Percentiles rank a stretch among this genome's conserved stretches.
These are phyloP conservation scores for Protobothrops mucrosquamatus DNA, from an alignment of 2,113 vertebrate genomes.

Conservation along the genomic window DNA sequence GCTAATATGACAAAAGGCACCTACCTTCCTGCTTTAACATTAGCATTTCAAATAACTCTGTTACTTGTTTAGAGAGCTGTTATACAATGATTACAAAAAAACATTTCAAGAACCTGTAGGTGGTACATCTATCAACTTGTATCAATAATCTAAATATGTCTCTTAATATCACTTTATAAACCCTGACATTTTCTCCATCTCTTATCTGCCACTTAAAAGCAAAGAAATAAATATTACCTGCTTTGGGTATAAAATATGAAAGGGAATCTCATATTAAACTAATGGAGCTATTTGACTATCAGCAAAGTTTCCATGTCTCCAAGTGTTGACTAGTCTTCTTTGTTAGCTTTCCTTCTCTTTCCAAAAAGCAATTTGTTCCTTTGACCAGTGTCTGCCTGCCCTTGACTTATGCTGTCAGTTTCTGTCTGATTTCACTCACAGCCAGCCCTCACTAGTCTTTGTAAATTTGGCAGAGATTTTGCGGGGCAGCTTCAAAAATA, in stretches of 20 bases:
- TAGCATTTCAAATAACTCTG: neutral
- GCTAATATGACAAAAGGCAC: neutral
- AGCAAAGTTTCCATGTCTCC: constrained; percentile 35
- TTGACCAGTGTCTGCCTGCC: constrained; percentile 38
- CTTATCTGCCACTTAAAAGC: constrained; percentile 47
- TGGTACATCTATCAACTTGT: constrained; percentile 32
- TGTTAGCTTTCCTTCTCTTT: neutral
- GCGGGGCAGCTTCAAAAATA: constrained; percentile 26
- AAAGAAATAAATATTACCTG: constrained; percentile 33
- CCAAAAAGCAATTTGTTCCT: constrained; percentile 26
- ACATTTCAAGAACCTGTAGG: constrained; percentile 13
- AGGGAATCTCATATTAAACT: constrained; percentile 37
- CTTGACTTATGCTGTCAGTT: constrained; percentile 54
- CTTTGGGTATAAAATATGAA: constrained; percentile 39
- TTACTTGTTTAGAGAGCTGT: constrained; percentile 9
- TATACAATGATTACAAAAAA: constrained; percentile 46
- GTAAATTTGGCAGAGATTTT: constrained; percentile 14
- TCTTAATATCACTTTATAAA: constrained; percentile 49
- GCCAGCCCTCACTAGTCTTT: constrained; percentile 28
- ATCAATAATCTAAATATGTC: constrained; percentile 35
- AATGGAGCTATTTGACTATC: constrained; percentile 34
- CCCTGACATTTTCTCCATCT: constrained; percentile 35
- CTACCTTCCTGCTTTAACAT: constrained; percentile 4
- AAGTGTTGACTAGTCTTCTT: constrained; percentile 34
- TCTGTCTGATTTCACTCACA: constrained; percentile 52